Evolutionary conservation across 1,140 invertebrate genomes (phyloP).

Genomic region (Drosophila busckii): DNA sequence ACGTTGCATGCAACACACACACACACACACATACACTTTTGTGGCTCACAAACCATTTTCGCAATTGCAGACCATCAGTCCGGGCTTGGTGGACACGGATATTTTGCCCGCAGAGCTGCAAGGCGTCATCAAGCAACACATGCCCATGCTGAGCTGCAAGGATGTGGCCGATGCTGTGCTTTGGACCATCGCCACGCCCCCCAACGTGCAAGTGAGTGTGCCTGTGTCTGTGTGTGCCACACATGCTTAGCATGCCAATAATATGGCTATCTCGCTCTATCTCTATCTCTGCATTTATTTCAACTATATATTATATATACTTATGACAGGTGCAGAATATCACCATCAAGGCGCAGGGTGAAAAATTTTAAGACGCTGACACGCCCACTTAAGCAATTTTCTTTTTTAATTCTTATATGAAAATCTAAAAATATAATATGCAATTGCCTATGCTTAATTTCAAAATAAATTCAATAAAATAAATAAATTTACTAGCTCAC

Average conservation of each 20-base stretch:
- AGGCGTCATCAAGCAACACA: constrained; percentile 39
- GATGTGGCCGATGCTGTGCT: constrained; percentile 82
- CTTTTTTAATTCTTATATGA: too few species aligned
- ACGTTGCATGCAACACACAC: too few species aligned
- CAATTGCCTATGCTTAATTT: too few species aligned
- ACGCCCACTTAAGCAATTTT: neutral
- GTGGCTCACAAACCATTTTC: neutral
- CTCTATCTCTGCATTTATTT: neutral
- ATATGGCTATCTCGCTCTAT: neutral
- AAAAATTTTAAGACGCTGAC: constrained; percentile 52
- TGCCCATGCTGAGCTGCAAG: constrained; percentile 72
- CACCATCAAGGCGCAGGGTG: constrained; percentile 72
- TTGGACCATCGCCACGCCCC: constrained; percentile 82
- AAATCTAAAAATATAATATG: too few species aligned
- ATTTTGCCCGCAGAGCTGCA: constrained; percentile 76
- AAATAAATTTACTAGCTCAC: too few species aligned
- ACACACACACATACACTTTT: too few species aligned
- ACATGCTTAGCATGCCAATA: too few species aligned
- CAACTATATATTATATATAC: constrained; percentile 21
- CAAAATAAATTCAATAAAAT: too few species aligned
- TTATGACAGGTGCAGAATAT: constrained; percentile 61
- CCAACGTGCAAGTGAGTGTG: constrained; percentile 82
- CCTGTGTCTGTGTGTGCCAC: neutral
- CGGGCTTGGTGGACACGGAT: constrained; percentile 82
- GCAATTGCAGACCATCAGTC: constrained; percentile 81